Base-by-base conservation (phyloP, 1,140 invertebrate genomes). In the Micrasema longulum region DNA sequence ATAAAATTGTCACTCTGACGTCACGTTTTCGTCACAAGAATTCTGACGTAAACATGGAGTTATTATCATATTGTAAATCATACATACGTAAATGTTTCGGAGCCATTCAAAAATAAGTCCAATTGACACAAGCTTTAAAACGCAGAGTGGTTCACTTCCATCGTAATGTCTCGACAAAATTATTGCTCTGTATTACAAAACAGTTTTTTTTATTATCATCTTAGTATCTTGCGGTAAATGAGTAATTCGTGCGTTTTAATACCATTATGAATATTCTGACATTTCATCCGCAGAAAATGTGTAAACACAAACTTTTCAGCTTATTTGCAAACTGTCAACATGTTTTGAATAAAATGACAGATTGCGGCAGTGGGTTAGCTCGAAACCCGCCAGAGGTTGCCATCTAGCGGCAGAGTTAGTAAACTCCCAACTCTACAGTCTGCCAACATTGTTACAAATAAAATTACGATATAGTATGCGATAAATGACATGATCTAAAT, bases 341-440 rank as follows among this genome's bases (percentile, higher is more conserved):
- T 60, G 55, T 60, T 60, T 60, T 60, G 35, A 60, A 60, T 60
- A 43, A 18, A 60, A 60, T 60, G 55, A 60, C 55, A 60, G 55
- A 60, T 60, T 60, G 36, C 55, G 36, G 41, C 36, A 43, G 5
- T 41, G 6, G 12, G 55, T 41, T 53, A 9, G 52, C 55, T 18
- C 5, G 35, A 22, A 60, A 38, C 14, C 55, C 2, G 55, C 12
- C 55, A 10, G n/a, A 7, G 55, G 14, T 35, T 60, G 55, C 55
- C 55, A 60, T 60, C 55, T 60, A 60, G 55, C 55, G 55, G 55
- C 55, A 5, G 36, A 20, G 36, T 2, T 6, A 9, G 10, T 14
- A 60, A 60, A 35, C 55, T 38, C 35, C 7, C 14, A 26, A 18
- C 31, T 57, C 20, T 6, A 31, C 14, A 16, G 20, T 16, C 53